Evolutionary conservation across 92 coral and sea anemone species (phyloP), one percentile per base, ranked within the genome.

Genomic region (Galaxea fascicularis): DNA sequence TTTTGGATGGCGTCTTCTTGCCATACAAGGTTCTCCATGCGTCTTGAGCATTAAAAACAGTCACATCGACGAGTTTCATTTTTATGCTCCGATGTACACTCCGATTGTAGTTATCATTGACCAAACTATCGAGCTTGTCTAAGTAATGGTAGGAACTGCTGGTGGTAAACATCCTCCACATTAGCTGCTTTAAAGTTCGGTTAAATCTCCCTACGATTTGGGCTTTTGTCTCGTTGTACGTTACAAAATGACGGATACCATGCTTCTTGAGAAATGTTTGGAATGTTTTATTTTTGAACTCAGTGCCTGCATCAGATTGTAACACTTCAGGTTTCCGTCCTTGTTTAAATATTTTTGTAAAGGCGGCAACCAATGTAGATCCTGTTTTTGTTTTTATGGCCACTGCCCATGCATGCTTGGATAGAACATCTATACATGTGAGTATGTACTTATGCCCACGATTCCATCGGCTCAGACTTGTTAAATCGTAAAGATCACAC

Each of bases 251-350:
- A 10, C 16, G 71, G 8, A 77, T 53, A 22, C n/a, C 17, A 0
- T 82, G 41, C 77, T 88, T 56, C 30, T 82, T 82, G 26, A 88
- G 64, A 53, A 88, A 82, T 7, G 88, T 30, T 71, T 82, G 91
- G 44, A 73, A 83, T 0, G 73, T 74, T 22, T 69, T 66, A 28
- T 88, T 65, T 46, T 72, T 81, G 27, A 81, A 88, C 28, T 82
- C 88, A n/a, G 79, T 88, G 6, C 88, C 88, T 0, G 79, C 65
- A 72, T 88, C 88, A 8, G 87, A n/a, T 46, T 56, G 62, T 11
- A 56, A n/a, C 17, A 11, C 17, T 56, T 11, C 11, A 56, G 62
- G 62, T 56, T 56, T 56, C 17, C 62, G 65, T 4, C 65, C 65
- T 18, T 26, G 5, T 59, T 59, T 59, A 4, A 59, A 59, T 59